Evolutionary conservation across 2,888 invertebrate species (phyloP), one percentile per base, ranked within the genome.

Genomic region (Elysia crispata): DNA sequence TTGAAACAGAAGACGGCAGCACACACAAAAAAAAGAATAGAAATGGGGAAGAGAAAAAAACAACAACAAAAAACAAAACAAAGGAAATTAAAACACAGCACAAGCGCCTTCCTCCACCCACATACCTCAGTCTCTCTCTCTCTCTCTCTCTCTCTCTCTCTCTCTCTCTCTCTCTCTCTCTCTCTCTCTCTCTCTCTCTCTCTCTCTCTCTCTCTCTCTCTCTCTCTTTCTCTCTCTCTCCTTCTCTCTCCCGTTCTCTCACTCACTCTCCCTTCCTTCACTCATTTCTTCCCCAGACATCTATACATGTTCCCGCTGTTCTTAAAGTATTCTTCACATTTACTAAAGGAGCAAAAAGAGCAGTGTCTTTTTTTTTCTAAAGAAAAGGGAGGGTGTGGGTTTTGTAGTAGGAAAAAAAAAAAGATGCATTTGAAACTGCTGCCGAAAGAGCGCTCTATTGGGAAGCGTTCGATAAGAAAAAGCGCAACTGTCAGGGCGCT

Each of bases 171-270:
- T n/a, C 54, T 20, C 54, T 54, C 54, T 54, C 54, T 54, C 54
- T 54, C 54, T 54, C 54, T 54, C 54, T 54, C 54, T 54, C 54
- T 54, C 54, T 54, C 54, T 60, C 15, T 15, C 60, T 15, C 60
- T n/a, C 64, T n/a, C 64, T n/a, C 64, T n/a, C 64, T n/a, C 64
- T n/a, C 64, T n/a, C 64, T n/a, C 64, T n/a, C 64, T n/a, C 64
- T n/a, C 64, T n/a, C 64, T 28, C 25, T 28, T 28, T 1, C 66
- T 6, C 66, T 8, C 66, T 8, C 66, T 8, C 66, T 8, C 66
- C 18, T 28, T 28, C 15, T 28, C 25, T 28, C 25, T 8, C 66
- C 25, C 66, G 3, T 1, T 66, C 13, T 6, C 25, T 28, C 66
- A 25, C 6, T n/a, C 64, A 18, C 54, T 20, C 54, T 54, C 54